Evolutionary conservation across 1,140 invertebrate species (phyloP).

Genomic region (Battus philenor): DNA sequence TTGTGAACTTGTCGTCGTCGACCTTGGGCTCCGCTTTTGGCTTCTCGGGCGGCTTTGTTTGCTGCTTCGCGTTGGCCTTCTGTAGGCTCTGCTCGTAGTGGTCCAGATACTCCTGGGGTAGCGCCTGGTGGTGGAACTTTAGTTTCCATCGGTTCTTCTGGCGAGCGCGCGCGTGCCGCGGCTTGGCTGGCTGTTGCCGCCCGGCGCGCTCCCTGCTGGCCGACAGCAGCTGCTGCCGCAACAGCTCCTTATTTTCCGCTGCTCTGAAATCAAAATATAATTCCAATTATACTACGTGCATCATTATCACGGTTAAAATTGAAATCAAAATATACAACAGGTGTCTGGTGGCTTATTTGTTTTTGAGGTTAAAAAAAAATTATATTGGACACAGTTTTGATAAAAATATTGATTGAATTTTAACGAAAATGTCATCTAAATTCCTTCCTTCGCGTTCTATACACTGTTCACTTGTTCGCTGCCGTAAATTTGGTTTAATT

Average conservation of each 20-base stretch:
- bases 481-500: too few relatives aligned
- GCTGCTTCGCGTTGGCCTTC: slow-evolving; percentile 44
- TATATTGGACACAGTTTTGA: too few relatives aligned
- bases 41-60: slow-evolving; percentile 52
- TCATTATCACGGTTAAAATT: too few relatives aligned
- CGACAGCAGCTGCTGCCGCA: slow-evolving; percentile 59
- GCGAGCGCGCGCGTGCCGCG: slow-evolving; percentile 68
- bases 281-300: too few relatives aligned
- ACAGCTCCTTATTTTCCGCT: slow-evolving; percentile 62
- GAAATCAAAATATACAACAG: too few relatives aligned
- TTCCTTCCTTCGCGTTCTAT: too few relatives aligned
- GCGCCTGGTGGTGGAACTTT: slow-evolving; percentile 88
- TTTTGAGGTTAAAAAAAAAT: too few relatives aligned
- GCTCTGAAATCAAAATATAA: slow-evolving; percentile 50
- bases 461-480: too few relatives aligned
- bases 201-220: slow-evolving; percentile 52
- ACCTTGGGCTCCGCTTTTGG: slow-evolving; percentile 45
- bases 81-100: slow-evolving; percentile 86
- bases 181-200: slow-evolving; percentile 38
- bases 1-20: slow-evolving; percentile 55
- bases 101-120: slow-evolving; percentile 86
- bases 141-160: slow-evolving; percentile 84
- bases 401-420: too few relatives aligned
- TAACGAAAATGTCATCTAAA: too few relatives aligned
- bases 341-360: too few relatives aligned